Evolutionary conservation across 2,113 vertebrate genomes (phyloP).

Genomic region (Noctilio leporinus): DNA sequence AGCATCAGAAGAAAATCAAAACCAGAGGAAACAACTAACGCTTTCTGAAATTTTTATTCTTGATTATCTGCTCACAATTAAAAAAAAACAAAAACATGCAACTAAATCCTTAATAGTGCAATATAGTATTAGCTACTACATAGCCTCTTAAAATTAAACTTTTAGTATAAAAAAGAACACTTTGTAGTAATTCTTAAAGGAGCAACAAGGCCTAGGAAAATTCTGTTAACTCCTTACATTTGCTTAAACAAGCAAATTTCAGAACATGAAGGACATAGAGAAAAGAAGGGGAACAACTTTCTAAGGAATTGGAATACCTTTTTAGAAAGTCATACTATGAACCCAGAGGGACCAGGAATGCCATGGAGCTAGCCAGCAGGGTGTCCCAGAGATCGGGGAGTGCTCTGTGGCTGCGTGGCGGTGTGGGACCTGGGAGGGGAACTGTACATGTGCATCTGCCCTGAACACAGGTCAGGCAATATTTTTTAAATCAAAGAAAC

Average conservation of each 20-base stretch:
- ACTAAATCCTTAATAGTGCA: neutral
- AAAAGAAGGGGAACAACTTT: neutral
- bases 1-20: slow-evolving; percentile 78
- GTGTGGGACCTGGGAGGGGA: neutral
- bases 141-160: neutral
- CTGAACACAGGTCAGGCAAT: neutral
- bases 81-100: no score
- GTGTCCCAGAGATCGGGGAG: rapidly evolving
- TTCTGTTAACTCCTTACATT: neutral
- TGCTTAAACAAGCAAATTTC: neutral
- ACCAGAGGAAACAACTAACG: neutral
- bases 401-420: rapidly evolving
- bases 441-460: rapidly evolving
- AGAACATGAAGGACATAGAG: neutral
- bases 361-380: rapidly evolving
- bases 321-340: neutral
- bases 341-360: neutral
- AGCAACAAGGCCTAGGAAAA: neutral
- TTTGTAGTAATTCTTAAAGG: neutral
- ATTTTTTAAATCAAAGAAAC: neutral
- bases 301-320: neutral
- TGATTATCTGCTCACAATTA: neutral
- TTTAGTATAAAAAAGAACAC: neutral
- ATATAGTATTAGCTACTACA: neutral
- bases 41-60: neutral